Percentiles rank a stretch among this genome's conserved stretches.
These are phyloP conservation scores for Pseudococcus viburni DNA, from an alignment of 2,888 invertebrate genomes.

Conservation along the genomic window DNA sequence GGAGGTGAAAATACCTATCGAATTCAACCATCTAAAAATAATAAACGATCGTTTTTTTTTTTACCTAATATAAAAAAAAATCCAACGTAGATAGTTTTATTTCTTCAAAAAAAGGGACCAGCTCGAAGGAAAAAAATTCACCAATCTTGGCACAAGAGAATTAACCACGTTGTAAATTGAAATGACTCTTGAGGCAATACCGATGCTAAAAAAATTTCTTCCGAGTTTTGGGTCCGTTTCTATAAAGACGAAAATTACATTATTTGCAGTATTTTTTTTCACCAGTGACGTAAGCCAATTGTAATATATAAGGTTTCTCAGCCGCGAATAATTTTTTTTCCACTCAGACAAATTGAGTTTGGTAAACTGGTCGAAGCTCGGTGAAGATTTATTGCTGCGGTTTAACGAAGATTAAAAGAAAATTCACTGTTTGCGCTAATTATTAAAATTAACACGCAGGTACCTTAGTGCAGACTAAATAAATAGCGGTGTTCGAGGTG, in stretches of 20 bases:
- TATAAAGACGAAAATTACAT: conserved; percentile 38
- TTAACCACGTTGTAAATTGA: neutral
- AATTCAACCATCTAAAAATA: neutral
- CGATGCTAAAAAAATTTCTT: conserved; percentile 7
- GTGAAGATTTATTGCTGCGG: conserved; percentile 20
- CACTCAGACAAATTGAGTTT: neutral
- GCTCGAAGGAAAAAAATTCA: neutral
- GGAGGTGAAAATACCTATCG: neutral
- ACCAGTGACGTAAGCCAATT: conserved; percentile 9
- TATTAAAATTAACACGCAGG: conserved; percentile 47
- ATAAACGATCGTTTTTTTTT: neutral
- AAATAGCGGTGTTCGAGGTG: neutral
- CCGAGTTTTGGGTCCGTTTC: neutral
- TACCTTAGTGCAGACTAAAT: neutral
- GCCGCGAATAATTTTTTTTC: conserved; percentile 16
- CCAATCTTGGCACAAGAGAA: neutral
- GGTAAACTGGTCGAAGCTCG: neutral
- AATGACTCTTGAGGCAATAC: neutral
- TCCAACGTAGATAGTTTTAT: neutral
- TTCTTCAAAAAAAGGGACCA: no score
- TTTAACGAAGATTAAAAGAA: conserved; percentile 20
- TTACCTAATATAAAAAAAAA: neutral
- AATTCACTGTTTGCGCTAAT: conserved; percentile 34
- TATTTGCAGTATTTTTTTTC: neutral
- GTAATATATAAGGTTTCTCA: neutral